These are phyloP conservation scores for Helobdella robusta DNA, from an alignment of 2,888 invertebrate genomes.

Conservation along the genomic window DNA sequence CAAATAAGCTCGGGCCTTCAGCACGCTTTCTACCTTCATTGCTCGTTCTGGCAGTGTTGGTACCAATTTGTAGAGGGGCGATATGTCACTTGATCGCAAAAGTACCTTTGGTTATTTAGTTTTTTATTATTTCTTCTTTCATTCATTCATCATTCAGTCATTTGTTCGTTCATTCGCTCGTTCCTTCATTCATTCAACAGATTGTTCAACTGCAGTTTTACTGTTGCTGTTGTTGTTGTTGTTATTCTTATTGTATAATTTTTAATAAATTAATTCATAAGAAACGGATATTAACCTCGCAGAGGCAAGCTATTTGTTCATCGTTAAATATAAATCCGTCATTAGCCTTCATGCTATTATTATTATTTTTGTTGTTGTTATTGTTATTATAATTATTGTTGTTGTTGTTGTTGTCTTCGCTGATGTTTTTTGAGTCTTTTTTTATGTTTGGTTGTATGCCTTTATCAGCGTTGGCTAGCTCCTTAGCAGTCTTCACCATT, in stretches of 20 bases:
- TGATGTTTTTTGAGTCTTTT: not conserved
- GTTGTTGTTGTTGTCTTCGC: not conserved
- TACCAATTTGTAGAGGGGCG: constrained; percentile 4
- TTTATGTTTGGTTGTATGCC: constrained; percentile 3
- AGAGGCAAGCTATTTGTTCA: constrained; percentile 97
- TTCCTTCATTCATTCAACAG: too few relatives aligned
- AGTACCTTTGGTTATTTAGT: constrained; percentile 13
- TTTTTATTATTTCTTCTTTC: too few relatives aligned
- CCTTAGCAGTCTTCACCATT: not conserved
- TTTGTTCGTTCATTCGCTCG: too few relatives aligned
- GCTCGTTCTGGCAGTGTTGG: constrained; percentile 5
- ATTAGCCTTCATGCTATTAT: not conserved
- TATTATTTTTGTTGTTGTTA: not conserved
- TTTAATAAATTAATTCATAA: too few relatives aligned
- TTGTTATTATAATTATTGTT: constrained; percentile 11
- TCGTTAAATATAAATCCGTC: constrained; percentile 64
- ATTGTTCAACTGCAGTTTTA: too few relatives aligned
- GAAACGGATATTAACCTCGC: constrained; percentile 75
- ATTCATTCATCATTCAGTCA: too few relatives aligned
- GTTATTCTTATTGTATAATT: too few relatives aligned
- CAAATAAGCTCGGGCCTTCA: constrained; percentile 21
- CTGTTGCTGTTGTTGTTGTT: too few relatives aligned
- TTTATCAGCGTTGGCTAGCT: not conserved
- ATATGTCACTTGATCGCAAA: constrained; percentile 9
- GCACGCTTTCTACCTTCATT: constrained; percentile 15